Base-by-base conservation (phyloP, 2,888 invertebrate species). In the Agrochola lychnidis region DNA sequence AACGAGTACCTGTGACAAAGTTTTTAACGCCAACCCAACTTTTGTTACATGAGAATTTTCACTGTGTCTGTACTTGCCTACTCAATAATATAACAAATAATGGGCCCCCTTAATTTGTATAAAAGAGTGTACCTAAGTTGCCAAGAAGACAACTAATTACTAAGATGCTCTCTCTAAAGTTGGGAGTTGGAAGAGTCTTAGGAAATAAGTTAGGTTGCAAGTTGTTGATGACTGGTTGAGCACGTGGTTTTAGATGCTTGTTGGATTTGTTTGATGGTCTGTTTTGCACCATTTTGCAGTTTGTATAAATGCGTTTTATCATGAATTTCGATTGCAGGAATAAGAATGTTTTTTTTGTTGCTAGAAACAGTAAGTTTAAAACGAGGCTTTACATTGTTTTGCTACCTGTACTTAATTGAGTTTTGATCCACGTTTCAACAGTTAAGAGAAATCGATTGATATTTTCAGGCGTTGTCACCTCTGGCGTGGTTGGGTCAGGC, bases 21-120 rank as follows among this genome's bases (percentile, higher is more conserved):
- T 92, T 90, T 79, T 76, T 82, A 82, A 84, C 83, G 88, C 87
- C 87, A 89, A 80, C 87, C 83, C 73, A 90, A 91, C 91, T 92
- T 89, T 89, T 88, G 88, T 90, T 89, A 93, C 93, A 93, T 83
- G 92, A 73, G 88, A 93, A 93, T 85, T 93, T 92, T 93, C 87
- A 92, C 86, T 76, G 72, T 72, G 84, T 74, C 72, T 71, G 73
- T 71, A 36, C 74, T 71, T 73, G 70, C 78, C 56, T 70, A 66
- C 73, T 79, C 80, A 76, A 83, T 86, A 78, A 86, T 90, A 86
- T 84, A 87, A 86, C 87, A 88, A 89, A 89, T 91, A 91, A 90
- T 89, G 88, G 89, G 76, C 69, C 80, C 84, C 45, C 57, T 68
- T 36, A 84, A 78, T 73, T 86, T 70, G 68, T 70, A 79, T 74